Percentiles rank a stretch among this genome's conserved stretches.
phyloP scores from a whole-genome alignment of 2,888 invertebrate species.

The Tachina lurida region DNA sequence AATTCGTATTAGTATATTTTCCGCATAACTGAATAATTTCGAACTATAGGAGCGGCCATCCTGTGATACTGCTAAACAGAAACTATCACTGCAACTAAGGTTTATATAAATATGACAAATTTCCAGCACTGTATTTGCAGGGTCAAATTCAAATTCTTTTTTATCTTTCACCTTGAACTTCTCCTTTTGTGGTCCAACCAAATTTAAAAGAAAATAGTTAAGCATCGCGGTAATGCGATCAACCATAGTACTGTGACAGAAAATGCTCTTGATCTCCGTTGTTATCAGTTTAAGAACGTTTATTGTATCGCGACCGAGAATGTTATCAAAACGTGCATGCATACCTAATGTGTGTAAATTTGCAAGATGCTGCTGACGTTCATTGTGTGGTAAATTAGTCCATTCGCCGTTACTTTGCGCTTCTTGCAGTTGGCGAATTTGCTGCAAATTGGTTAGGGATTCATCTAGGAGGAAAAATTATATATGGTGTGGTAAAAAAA shows the following conservation, averaged over 20 bases:
- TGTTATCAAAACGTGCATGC: constrained; percentile 95
- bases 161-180: constrained; percentile 95
- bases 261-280: constrained; percentile 90
- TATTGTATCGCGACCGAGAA: constrained; percentile 94
- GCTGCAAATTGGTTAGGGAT: constrained; percentile 93
- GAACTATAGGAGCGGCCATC: constrained; percentile 96
- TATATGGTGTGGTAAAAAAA: neutral
- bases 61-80: constrained; percentile 92
- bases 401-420: constrained; percentile 90
- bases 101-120: constrained; percentile 96
- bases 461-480: constrained; percentile 85
- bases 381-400: constrained; percentile 87
- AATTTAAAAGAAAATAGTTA: constrained; percentile 94
- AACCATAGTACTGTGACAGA: constrained; percentile 95
- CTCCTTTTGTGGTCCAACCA: constrained; percentile 96
- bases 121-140: constrained; percentile 93
- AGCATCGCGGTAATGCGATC: constrained; percentile 97
- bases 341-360: constrained; percentile 90
- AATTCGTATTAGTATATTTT: constrained; percentile 91
- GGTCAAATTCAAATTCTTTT: constrained; percentile 95
- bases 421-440: constrained; percentile 91
- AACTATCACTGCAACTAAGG: constrained; percentile 88
- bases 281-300: constrained; percentile 91
- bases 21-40: constrained; percentile 91
- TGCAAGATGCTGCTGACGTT: constrained; percentile 89